Evolutionary conservation across 2,888 invertebrate genomes (phyloP).

Genomic region (Hypomecis punctinalis): DNA sequence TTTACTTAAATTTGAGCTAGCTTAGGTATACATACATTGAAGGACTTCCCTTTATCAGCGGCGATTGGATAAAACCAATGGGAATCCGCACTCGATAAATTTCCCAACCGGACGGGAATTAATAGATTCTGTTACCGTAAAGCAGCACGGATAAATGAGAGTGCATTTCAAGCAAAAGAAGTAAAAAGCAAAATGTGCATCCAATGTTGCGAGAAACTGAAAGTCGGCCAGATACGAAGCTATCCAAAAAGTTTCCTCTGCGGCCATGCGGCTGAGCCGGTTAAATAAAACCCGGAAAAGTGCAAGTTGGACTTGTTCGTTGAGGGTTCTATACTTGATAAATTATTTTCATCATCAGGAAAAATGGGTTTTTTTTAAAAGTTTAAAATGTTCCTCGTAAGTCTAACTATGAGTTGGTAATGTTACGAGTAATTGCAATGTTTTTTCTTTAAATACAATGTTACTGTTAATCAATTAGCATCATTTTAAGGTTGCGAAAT

Average conservation of each 20-base stretch:
- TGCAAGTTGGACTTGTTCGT: too few species aligned
- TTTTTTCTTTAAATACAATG: too few species aligned
- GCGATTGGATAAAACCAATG: background rate
- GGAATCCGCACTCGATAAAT: background rate
- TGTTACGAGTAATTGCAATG: too few species aligned
- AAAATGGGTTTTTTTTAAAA: too few species aligned
- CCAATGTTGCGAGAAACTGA: constrained; percentile 56
- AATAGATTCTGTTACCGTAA: background rate
- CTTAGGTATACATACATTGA: too few species aligned
- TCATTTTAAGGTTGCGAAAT: too few species aligned
- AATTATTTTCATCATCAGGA: too few species aligned
- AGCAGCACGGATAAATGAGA: constrained; percentile 31
- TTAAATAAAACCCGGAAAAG: constrained; percentile 36
- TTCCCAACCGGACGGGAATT: constrained; percentile 2
- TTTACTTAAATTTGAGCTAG: too few species aligned
- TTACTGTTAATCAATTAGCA: too few species aligned
- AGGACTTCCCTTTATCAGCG: background rate
- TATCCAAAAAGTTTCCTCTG: constrained; percentile 59
- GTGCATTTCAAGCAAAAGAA: constrained; percentile 36
- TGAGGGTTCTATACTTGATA: too few species aligned
- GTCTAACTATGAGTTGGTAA: too few species aligned
- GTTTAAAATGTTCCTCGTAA: too few species aligned
- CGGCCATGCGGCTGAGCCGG: constrained; percentile 52
- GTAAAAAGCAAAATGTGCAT: constrained; percentile 55
- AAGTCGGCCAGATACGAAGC: constrained; percentile 58